These are phyloP conservation scores for Drosophila kepulauana DNA, from an alignment of 1,140 invertebrate species.

Conservation along the genomic window DNA sequence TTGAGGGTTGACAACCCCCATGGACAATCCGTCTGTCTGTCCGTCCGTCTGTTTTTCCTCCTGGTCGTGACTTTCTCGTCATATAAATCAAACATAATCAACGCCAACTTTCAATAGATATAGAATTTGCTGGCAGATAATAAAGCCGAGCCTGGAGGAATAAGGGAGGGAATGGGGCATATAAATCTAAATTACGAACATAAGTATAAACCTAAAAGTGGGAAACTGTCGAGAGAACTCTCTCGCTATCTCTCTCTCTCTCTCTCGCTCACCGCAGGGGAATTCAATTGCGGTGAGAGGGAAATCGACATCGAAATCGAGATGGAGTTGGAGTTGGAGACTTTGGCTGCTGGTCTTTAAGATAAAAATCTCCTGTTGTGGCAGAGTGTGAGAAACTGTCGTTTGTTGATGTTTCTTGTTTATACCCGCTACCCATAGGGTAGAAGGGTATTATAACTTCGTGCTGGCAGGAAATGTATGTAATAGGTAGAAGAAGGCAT, in stretches of 20 bases:
- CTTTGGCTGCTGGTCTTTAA: slow-evolving; percentile 32
- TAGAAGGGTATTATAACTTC: too few species aligned
- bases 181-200: slow-evolving; percentile 79
- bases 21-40: slow-evolving; percentile 13
- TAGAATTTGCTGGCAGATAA: slow-evolving; percentile 5
- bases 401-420: slow-evolving; percentile 42
- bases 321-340: neutral
- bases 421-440: slow-evolving; percentile 6
- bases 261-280: slow-evolving; percentile 50
- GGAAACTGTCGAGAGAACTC: neutral
- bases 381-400: slow-evolving; percentile 32
- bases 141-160: neutral
- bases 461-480: too few species aligned
- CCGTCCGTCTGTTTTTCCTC: neutral
- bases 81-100: slow-evolving; percentile 81
- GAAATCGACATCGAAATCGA: neutral
- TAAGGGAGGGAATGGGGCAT: slow-evolving; percentile 14
- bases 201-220: slow-evolving; percentile 19
- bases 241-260: neutral
- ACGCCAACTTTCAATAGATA: slow-evolving; percentile 70
- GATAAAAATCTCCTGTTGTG: slow-evolving; percentile 58
- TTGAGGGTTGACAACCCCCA: slow-evolving; percentile 35
- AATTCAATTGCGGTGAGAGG: slow-evolving; percentile 36
- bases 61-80: slow-evolving; percentile 51
- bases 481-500: too few species aligned